These are phyloP conservation scores for Danionella cerebrum DNA, from an alignment of 2,113 vertebrate genomes.

Conservation along the genomic window DNA sequence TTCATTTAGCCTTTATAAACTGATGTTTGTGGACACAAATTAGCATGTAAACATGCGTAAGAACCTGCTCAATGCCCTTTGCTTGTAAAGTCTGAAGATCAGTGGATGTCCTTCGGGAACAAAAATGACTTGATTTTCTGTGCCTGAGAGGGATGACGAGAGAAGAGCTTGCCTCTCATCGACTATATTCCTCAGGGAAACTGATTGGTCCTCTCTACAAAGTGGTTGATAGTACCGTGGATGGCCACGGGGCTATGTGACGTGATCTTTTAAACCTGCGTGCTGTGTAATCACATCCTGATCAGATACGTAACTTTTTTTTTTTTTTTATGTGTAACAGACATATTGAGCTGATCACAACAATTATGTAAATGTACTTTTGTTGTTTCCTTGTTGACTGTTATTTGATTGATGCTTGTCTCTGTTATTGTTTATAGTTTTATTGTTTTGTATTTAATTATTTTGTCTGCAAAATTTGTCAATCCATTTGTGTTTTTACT, in stretches of 20 bases:
- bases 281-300: constrained; percentile 28
- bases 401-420: no score
- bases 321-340: background rate
- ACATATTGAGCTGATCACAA: no score
- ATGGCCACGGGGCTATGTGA: constrained; percentile 33
- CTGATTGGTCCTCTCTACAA: constrained; percentile 40
- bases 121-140: constrained; percentile 51
- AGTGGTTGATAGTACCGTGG: constrained; percentile 25
- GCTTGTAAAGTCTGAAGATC: constrained; percentile 55
- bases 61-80: constrained; percentile 54
- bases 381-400: no score
- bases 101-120: constrained; percentile 36
- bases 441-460: no score
- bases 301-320: background rate
- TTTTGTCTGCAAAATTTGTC: no score
- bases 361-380: no score
- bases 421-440: no score
- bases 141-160: background rate
- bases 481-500: no score
- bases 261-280: constrained; percentile 37
- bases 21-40: background rate
- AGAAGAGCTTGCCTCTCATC: constrained; percentile 22
- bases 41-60: background rate
- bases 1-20: background rate
- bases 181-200: constrained; percentile 60